Conservation (phyloP, 1,140 invertebrate species). For the Adelges cooleyi region DNA sequence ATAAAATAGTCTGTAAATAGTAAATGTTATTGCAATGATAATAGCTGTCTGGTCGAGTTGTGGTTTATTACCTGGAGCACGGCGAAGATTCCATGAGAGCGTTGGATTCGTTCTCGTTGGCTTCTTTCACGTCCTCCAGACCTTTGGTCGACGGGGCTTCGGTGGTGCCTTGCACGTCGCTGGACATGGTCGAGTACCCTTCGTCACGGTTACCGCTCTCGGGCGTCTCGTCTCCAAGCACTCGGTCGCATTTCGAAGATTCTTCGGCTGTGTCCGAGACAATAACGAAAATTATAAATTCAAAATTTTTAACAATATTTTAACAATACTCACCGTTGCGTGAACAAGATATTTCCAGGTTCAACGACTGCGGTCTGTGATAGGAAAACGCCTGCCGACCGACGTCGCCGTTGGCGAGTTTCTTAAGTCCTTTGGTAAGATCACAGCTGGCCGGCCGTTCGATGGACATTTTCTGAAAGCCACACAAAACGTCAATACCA, state of each 20-base stretch:
- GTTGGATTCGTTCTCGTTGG: constrained; percentile 43
- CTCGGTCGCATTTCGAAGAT: not conserved
- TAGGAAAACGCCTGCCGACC: constrained; percentile 28
- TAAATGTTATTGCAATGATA: too few species aligned
- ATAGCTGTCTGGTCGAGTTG: too few species aligned
- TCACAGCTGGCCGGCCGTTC: constrained; percentile 32
- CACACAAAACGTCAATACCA: too few species aligned
- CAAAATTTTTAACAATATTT: not conserved
- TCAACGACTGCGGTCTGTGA: constrained; percentile 33
- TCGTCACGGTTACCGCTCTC: constrained; percentile 68
- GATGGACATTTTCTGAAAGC: constrained; percentile 23
- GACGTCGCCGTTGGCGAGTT: constrained; percentile 21
- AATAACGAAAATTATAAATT: too few species aligned
- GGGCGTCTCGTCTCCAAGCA: constrained; percentile 40
- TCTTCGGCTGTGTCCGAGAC: not conserved
- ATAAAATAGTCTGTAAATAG: too few species aligned
- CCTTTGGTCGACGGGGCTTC: constrained; percentile 47
- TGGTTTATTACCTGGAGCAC: constrained; percentile 9
- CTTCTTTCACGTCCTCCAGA: constrained; percentile 58
- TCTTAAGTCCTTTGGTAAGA: constrained; percentile 27
- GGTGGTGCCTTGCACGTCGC: constrained; percentile 56
- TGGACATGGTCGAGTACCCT: constrained; percentile 81
- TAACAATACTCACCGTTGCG: constrained; percentile 1
- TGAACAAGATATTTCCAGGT: constrained; percentile 36
- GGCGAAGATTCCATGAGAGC: constrained; percentile 10